A percentile compares a stretch with the other conserved stretches of the same genome.
Conservation (phyloP, 2,797 vertebrate species). For the Anableps anableps region DNA sequence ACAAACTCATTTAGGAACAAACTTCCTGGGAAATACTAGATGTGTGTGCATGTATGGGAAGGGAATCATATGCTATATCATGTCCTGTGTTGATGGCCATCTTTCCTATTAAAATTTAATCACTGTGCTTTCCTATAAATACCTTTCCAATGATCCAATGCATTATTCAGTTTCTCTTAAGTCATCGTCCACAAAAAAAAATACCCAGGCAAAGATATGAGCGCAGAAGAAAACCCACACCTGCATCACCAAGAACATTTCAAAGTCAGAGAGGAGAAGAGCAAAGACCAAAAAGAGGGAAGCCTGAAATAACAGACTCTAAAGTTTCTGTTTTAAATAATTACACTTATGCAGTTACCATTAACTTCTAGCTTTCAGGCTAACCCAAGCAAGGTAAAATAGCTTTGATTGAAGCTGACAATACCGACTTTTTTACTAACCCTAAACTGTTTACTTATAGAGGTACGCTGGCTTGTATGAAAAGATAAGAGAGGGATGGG, state of each 20-base stretch:
- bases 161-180: constrained; percentile 78
- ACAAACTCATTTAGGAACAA: constrained; percentile 34
- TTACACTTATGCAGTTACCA: neutral
- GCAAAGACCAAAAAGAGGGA: constrained; percentile 39
- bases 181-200: constrained; percentile 38
- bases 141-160: constrained; percentile 79
- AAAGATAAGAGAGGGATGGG: constrained; percentile 39
- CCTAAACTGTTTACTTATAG: constrained; percentile 14
- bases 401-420: constrained; percentile 15
- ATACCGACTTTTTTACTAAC: neutral
- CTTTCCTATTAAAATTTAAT: constrained; percentile 80
- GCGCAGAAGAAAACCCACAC: constrained; percentile 47
- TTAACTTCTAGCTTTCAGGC: neutral
- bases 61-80: constrained; percentile 48
- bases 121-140: constrained; percentile 80
- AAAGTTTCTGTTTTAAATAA: constrained; percentile 34
- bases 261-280: constrained; percentile 9
- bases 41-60: constrained; percentile 12
- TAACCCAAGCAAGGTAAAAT: neutral
- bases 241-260: constrained; percentile 45
- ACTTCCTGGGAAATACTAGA: constrained; percentile 27
- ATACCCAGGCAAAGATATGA: constrained; percentile 19
- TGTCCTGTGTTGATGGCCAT: constrained; percentile 60
- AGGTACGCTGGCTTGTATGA: neutral
- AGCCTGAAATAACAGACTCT: constrained; percentile 47